Base-by-base conservation (phyloP, 35 echinoderm and acorn worm species). In the Lytechinus variegatus region DNA sequence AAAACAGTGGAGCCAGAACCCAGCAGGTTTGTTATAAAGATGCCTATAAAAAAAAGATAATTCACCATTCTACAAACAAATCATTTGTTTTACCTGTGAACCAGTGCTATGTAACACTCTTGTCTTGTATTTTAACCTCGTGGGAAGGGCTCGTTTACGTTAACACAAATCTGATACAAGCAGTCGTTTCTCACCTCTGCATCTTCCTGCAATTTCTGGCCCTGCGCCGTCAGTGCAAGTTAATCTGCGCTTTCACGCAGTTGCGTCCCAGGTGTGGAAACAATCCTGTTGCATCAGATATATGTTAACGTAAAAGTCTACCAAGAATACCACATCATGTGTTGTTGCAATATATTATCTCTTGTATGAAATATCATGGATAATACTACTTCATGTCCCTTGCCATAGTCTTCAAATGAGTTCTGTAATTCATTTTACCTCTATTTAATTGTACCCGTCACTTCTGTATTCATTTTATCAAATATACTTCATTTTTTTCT, bases 21-120 rank as follows among this genome's bases (percentile, higher is more conserved):
- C 4, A 93, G 54, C 92, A 93, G 92, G 92, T 93, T 93, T 93
- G 92, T 93, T 57, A 90, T 90, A 90, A 90, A 90, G 52, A 90
- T 44, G 52, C 88, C 88, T 79, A 79, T 79, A 24, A 79, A 79
- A 79, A 79, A 79, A 24, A 79, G 66, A 79, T 79, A 79, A 79
- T 79, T 79, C 66, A 79, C 66, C 66, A 79, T 79, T 79, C 66
- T 79, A 79, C 66, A 79, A 79, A 79, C 19, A 79, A 79, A 16
- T 79, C 16, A 79, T n/a, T 44, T 79, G 66, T 79, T 24, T 79
- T 58, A 24, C 66, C n/a, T 8, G 66, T 79, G 19, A 24, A 24
- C 66, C 66, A 79, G 19, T n/a, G 19, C 66, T 79, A 24, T 16
- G 19, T 24, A 79, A 4, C n/a, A n/a, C 12, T 79, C 66, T 72